Evolutionary conservation across 2,113 vertebrate genomes (phyloP).

Genomic region (Laterallus jamaicensis): DNA sequence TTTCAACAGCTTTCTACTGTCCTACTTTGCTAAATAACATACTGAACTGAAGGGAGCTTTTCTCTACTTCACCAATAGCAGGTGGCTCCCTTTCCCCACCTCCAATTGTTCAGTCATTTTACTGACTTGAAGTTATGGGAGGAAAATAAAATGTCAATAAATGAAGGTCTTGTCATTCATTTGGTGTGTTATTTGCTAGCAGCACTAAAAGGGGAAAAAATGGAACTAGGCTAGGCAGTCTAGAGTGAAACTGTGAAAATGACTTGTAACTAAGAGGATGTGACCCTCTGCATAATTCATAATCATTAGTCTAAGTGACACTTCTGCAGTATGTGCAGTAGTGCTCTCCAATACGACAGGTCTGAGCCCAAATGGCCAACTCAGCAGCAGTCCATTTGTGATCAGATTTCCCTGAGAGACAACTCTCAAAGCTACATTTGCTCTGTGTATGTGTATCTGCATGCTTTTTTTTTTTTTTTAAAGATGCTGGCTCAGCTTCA

Average conservation of each 20-base stretch:
- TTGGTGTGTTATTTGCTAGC: constrained; percentile 67
- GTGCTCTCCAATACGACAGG: constrained; percentile 32
- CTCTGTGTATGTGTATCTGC: not conserved
- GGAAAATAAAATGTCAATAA: constrained; percentile 71
- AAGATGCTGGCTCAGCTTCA: constrained; percentile 80
- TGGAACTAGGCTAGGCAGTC: constrained; percentile 53
- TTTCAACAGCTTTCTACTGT: not conserved
- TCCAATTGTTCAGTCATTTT: constrained; percentile 14
- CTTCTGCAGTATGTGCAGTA: constrained; percentile 69
- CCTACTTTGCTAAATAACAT: not conserved
- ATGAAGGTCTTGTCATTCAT: constrained; percentile 66
- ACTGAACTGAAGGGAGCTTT: not conserved
- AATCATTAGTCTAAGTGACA: constrained; percentile 83
- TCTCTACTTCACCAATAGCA: not conserved
- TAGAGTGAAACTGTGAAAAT: constrained; percentile 75
- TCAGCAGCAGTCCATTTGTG: constrained; percentile 59
- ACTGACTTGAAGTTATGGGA: constrained; percentile 22
- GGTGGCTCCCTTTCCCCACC: not conserved
- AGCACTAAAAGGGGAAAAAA: constrained; percentile 20
- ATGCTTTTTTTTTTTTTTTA: not conserved
- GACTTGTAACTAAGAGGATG: constrained; percentile 81
- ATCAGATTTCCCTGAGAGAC: constrained; percentile 69
- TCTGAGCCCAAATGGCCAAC: constrained; percentile 64
- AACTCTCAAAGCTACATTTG: constrained; percentile 60
- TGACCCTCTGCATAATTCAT: constrained; percentile 84